Conservation (phyloP, 1,140 invertebrate genomes). For the Zaprionus inermis region DNA sequence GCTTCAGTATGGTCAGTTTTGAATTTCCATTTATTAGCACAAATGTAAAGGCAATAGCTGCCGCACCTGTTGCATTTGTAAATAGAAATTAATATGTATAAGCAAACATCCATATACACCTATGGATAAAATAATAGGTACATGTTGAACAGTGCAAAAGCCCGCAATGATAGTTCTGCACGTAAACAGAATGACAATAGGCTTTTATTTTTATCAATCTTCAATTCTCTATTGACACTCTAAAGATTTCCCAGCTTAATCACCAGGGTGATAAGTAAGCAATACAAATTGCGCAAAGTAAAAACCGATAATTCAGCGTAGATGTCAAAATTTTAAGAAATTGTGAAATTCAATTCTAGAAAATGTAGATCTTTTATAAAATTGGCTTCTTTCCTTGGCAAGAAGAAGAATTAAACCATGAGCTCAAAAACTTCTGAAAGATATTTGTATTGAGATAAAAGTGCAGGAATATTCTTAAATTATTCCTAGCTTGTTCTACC, state of each 20-base stretch:
- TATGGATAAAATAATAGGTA: not conserved
- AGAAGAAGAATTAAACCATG: too few species aligned
- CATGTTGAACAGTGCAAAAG: not conserved
- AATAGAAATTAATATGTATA: not conserved
- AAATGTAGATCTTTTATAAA: not conserved
- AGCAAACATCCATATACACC: not conserved
- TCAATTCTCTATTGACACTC: not conserved
- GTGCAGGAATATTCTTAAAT: not conserved
- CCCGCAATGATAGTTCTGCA: not conserved
- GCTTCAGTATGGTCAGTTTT: not conserved
- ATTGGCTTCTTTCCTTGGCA: not conserved
- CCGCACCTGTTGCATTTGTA: slow-evolving; percentile 31
- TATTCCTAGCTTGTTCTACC: not conserved
- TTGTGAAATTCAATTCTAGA: slow-evolving; percentile 10
- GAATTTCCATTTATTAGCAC: not conserved
- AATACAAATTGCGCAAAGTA: not conserved
- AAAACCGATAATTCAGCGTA: not conserved
- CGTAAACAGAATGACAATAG: slow-evolving; percentile 6
- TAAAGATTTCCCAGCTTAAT: not conserved
- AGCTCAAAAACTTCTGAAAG: too few species aligned
- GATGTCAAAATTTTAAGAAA: slow-evolving; percentile 57
- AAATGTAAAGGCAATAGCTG: not conserved
- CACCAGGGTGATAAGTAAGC: not conserved
- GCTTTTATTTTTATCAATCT: not conserved
- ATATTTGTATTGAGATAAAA: too few species aligned